Base-by-base conservation (phyloP, 2,113 vertebrate genomes). In the Mormyrus iriodes region DNA sequence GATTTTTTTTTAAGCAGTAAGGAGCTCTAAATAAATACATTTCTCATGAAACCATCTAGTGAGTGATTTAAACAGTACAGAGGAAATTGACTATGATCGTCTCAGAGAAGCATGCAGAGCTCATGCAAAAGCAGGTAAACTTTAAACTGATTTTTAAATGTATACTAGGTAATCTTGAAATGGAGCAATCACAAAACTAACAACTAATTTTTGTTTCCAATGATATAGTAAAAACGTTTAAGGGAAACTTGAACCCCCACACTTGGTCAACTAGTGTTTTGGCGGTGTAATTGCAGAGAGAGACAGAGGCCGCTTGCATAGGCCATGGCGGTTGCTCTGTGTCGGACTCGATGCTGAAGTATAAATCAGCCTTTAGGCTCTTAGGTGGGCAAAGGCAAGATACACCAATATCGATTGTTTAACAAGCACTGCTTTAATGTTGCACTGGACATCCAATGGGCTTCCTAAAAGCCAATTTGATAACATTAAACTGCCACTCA, bases 391-490 rank as follows among this genome's bases (percentile, higher is more conserved):
- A 39, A n/a, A 48, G 55, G 35, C 49, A 83, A 88, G 88, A 79
- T 89, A 88, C 89, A 91, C 88, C 90, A 88, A 55, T 91, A 91
- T 91, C 85, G 89, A 91, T 90, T 89, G 42, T 90, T 88, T 83
- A 55, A 88, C 46, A 53, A 79, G 73, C 48, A 4, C 49, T 42
- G 35, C 27, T 88, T 88, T 42, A 69, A 82, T 82, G 65, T 53
- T 82, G 61, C 48, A 13, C 73, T 58, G 31, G 35, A 55, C 24
- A 53, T 5, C 49, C 27, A 79, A 19, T 27, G 88, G 48, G 88
- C 19, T 79, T 88, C 15, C 17, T 53, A 21, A 79, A 88, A 82
- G 69, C 48, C 69, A 73, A 24, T 79, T 46, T 55, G 46, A 24
- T 44, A 17, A 65, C 61, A 49, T 76, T 73, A 76, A 52, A 88